Conservation (phyloP, 2,113 vertebrate species). For the Ptychochromis oligacanthus region DNA sequence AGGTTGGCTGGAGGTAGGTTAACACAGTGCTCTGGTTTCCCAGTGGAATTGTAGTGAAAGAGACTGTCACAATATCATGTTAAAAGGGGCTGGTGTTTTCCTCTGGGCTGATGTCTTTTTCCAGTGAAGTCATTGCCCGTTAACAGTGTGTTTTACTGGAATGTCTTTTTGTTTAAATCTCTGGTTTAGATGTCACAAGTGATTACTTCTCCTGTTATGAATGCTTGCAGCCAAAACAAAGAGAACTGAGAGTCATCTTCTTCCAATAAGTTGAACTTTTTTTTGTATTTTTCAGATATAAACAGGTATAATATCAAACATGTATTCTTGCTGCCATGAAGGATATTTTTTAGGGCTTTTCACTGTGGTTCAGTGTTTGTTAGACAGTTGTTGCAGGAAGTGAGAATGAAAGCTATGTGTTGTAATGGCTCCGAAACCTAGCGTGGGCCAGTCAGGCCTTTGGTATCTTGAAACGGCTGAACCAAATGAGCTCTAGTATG, state of each 20-base stretch:
- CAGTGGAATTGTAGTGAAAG: conserved; percentile 13
- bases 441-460: conserved; percentile 37
- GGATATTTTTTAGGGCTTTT: background rate
- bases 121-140: conserved; percentile 37
- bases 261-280: background rate
- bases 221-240: conserved; percentile 22
- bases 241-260: background rate
- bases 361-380: background rate
- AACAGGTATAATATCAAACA: background rate
- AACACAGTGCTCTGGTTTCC: conserved; percentile 18
- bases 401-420: conserved; percentile 48
- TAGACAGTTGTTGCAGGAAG: conserved; percentile 51
- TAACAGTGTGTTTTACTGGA: background rate
- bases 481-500: conserved; percentile 44
- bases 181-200: conserved; percentile 33
- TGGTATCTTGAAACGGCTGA: conserved; percentile 39
- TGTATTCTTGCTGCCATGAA: background rate
- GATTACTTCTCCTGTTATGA: conserved; percentile 28
- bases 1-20: conserved; percentile 76
- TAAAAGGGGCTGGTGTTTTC: conserved; percentile 24
- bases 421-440: conserved; percentile 40
- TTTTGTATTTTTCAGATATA: background rate
- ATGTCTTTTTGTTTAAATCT: conserved; percentile 33
- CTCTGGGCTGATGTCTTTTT: conserved; percentile 34
- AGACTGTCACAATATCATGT: conserved; percentile 44